These are phyloP conservation scores for Callyntrura sp. DNA, from an alignment of 2,888 invertebrate species.

Conservation along the genomic window DNA sequence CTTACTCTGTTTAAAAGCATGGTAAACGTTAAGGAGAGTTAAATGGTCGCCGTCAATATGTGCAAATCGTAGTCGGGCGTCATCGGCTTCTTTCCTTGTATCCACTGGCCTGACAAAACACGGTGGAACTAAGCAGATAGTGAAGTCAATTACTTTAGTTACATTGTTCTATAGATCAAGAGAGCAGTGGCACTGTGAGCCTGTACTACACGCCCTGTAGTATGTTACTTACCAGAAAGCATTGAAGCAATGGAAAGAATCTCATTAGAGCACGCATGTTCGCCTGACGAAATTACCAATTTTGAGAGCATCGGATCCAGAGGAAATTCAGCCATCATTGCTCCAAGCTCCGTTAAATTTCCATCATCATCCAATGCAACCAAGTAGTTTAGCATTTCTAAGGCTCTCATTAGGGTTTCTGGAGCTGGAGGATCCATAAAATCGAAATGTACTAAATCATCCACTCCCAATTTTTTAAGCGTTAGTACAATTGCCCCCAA, in stretches of 20 bases:
- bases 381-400: conserved; percentile 98
- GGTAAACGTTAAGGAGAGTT: conserved; percentile 98
- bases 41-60: conserved; percentile 99
- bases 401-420: conserved; percentile 98
- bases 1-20: conserved; percentile 99
- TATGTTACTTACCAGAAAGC: conserved; percentile 89
- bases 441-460: conserved; percentile 98
- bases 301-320: conserved; percentile 99
- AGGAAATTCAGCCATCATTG: conserved; percentile 99
- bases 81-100: conserved; percentile 98
- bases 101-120: conserved; percentile 91
- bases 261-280: conserved; percentile 98
- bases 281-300: conserved; percentile 99
- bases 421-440: conserved; percentile 99
- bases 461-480: conserved; percentile 99
- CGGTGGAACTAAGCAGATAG: too few relatives aligned
- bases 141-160: too few relatives aligned
- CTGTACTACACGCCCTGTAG: too few relatives aligned
- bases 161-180: too few relatives aligned
- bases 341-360: conserved; percentile 91
- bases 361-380: conserved; percentile 99
- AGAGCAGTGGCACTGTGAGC: too few relatives aligned
- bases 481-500: conserved; percentile 98
- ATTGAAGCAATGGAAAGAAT: conserved; percentile 99
- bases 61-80: conserved; percentile 99